These are phyloP conservation scores for Chamaedrilus cognettii DNA, from an alignment of 2,888 invertebrate genomes.

Conservation along the genomic window DNA sequence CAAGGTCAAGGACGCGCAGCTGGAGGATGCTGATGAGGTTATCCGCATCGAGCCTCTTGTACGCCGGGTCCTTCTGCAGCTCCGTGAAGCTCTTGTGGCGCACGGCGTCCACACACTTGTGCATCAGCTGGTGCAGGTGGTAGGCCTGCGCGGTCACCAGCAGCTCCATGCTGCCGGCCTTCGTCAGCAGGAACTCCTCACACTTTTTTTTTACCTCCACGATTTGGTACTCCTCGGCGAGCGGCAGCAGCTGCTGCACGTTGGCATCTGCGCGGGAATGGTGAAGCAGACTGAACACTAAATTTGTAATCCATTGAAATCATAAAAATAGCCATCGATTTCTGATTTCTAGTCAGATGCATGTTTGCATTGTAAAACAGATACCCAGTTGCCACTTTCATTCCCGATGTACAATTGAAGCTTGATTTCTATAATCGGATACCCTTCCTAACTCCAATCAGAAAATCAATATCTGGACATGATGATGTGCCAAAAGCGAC, in stretches of 20 bases:
- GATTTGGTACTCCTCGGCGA: conserved; percentile 60
- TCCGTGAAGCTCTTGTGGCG: conserved; percentile 44
- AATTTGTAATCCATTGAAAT: too few relatives aligned
- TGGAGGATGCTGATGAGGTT: conserved; percentile 44
- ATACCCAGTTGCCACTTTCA: too few relatives aligned
- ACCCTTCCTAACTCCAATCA: too few relatives aligned
- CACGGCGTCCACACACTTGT: conserved; percentile 45
- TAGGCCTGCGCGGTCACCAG: conserved; percentile 46
- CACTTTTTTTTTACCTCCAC: conserved; percentile 56
- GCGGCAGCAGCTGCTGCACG: conserved; percentile 56
- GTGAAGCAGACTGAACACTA: too few relatives aligned
- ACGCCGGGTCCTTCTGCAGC: conserved; percentile 43
- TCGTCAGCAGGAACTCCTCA: conserved; percentile 54
- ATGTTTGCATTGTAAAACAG: too few relatives aligned
- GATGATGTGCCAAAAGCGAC: too few relatives aligned
- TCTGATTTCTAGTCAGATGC: too few relatives aligned
- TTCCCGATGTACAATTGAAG: too few relatives aligned
- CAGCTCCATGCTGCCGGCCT: conserved; percentile 47
- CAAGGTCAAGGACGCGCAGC: conserved; percentile 37
- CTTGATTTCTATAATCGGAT: too few relatives aligned
- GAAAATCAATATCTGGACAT: too few relatives aligned
- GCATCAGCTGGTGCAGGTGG: conserved; percentile 39
- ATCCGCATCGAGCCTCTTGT: conserved; percentile 41
- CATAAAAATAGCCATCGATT: too few relatives aligned
- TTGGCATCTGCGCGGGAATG: too few relatives aligned